Conservation (phyloP, 2,113 vertebrate species). For the Monarcha castaneiventris region DNA sequence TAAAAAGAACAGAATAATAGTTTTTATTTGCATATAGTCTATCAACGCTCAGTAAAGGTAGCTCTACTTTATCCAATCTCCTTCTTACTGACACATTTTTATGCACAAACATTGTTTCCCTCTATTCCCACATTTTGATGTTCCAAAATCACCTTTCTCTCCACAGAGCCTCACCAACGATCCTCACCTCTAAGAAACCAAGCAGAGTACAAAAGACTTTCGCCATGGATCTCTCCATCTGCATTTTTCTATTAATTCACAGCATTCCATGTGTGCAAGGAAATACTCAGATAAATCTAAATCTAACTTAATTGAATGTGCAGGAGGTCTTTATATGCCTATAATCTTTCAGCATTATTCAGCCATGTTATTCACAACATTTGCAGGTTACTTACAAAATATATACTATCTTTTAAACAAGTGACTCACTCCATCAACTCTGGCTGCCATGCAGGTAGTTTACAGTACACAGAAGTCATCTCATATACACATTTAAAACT, state of each 20-base stretch:
- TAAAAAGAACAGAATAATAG: neutral
- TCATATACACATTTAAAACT: neutral
- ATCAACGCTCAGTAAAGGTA: neutral
- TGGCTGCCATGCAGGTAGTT: neutral
- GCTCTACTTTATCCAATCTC: neutral
- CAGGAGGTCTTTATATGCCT: neutral
- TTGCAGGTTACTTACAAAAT: neutral
- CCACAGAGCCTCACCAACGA: rapidly evolving
- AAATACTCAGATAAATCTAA: neutral
- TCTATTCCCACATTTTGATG: neutral
- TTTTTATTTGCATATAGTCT: neutral
- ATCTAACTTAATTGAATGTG: neutral
- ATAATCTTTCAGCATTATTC: neutral
- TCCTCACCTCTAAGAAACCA: neutral
- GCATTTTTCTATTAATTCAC: neutral
- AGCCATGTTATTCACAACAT: neutral
- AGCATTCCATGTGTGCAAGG: neutral
- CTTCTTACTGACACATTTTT: neutral
- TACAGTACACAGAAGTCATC: neutral
- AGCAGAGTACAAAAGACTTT: neutral
- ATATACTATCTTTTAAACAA: neutral
- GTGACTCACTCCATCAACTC: neutral
- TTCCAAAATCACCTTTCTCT: neutral
- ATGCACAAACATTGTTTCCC: neutral
- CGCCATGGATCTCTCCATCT: neutral